Base-by-base conservation (phyloP, 2,888 invertebrate genomes). In the Hyalella azteca region DNA sequence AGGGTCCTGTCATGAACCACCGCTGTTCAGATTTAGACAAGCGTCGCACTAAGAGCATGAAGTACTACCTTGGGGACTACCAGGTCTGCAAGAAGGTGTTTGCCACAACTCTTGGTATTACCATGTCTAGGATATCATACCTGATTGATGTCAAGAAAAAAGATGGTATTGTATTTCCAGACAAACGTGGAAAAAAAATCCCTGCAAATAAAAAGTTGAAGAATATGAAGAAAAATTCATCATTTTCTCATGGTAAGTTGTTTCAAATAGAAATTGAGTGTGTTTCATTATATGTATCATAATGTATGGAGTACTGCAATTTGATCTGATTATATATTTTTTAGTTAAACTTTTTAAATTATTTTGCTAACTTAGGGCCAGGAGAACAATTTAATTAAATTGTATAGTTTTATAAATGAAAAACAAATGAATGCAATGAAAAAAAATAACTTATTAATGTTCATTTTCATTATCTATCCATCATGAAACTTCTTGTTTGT, bases 21-120 rank as follows among this genome's bases (percentile, higher is more conserved):
- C 66, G 66, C 39, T 66, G 66, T 19, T 36, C 66, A 5, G 29
- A 66, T 7, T 32, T 66, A 13, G 66, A 66, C 36, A 66, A 66
- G 39, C 66, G 66, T 29, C 32, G 66, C 32, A 66, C 66, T 7
- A 66, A 66, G 39, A 66, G 66, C 39, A 66, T 66, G 66, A 66
- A 66, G 26, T 66, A 66, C 36, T 66, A 66, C 36, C 66, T 66
- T 36, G 66, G 66, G n/a, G 66, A 66, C 66, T 66, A 66, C 66
- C 66, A 66, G 66, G 66, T 66, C 19, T 66, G 66, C 66, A 66
- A 66, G 66, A 66, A 66, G 36, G 66, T 66, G 66, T 66, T 66
- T 66, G 66, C 66, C 29, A 66, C 66, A 32, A 66, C 66, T 2
- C 29, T 66, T n/a, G 66, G 66, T 19, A 66, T 66, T 36, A 66